Conservation (phyloP, 2,113 vertebrate genomes). For the Amazona guildingii region DNA sequence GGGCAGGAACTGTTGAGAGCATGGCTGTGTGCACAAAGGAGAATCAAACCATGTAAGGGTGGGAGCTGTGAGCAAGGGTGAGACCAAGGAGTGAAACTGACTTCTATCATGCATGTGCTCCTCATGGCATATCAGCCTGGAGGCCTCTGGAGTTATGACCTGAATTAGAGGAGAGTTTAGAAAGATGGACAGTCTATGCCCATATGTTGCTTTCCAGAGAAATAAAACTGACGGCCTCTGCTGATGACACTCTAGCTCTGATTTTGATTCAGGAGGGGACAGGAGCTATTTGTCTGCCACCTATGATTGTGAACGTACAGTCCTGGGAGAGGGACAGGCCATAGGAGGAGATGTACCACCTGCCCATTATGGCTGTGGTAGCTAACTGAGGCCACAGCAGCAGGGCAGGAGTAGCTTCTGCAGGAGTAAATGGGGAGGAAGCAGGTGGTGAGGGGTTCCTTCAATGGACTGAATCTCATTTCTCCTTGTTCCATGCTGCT, state of each 20-base stretch:
- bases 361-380: accelerated
- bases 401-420: not conserved
- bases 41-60: not conserved
- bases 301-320: accelerated
- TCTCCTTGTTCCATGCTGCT: not conserved
- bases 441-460: accelerated
- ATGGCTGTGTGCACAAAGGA: not conserved
- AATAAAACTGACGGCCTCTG: not conserved
- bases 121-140: not conserved
- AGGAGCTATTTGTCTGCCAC: not conserved
- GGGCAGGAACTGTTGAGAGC: not conserved
- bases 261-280: not conserved
- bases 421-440: not conserved
- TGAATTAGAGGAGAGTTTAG: not conserved
- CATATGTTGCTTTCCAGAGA: not conserved
- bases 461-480: not conserved
- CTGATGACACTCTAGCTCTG: not conserved
- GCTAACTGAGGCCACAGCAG: not conserved
- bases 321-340: not conserved
- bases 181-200: not conserved
- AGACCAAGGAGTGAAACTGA: not conserved
- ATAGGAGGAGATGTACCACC: not conserved
- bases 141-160: accelerated
- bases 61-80: not conserved
- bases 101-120: accelerated